Evolutionary conservation across 1,140 invertebrate genomes (phyloP).

Genomic region (Drosophila athabasca): DNA sequence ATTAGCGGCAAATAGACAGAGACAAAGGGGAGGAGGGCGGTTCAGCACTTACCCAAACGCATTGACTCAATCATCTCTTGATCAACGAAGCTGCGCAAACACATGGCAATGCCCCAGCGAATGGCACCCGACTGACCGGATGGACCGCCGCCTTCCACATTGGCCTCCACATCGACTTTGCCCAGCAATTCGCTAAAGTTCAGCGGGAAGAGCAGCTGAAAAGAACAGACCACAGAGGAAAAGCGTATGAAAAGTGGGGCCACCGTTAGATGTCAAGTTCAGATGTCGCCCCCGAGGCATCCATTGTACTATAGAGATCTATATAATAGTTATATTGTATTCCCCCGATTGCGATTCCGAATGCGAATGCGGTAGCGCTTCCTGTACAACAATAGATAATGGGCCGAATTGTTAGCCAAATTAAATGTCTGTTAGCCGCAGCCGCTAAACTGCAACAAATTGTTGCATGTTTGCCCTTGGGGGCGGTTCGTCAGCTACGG

Average conservation of each 20-base stretch:
- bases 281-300: slow-evolving; percentile 42
- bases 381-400: slow-evolving; percentile 65
- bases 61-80: slow-evolving; percentile 91
- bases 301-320: slow-evolving; percentile 46
- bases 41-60: slow-evolving; percentile 89
- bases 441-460: slow-evolving; percentile 54
- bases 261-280: slow-evolving; percentile 66
- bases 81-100: slow-evolving; percentile 92
- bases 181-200: slow-evolving; percentile 90
- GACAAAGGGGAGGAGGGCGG: neutral
- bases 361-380: slow-evolving; percentile 52
- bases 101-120: slow-evolving; percentile 92
- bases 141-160: slow-evolving; percentile 88
- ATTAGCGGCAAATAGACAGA: slow-evolving; percentile 49
- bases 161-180: slow-evolving; percentile 93
- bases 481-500: neutral
- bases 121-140: slow-evolving; percentile 93
- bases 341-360: slow-evolving; percentile 14
- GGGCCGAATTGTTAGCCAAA: slow-evolving; percentile 60
- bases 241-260: slow-evolving; percentile 28
- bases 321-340: slow-evolving; percentile 29
- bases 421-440: slow-evolving; percentile 47
- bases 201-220: slow-evolving; percentile 93
- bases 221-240: slow-evolving; percentile 40
- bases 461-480: slow-evolving; percentile 33